Percentiles rank a stretch among this genome's conserved stretches.
These are phyloP conservation scores for Periophthalmodon schlosseri DNA, from an alignment of 2,113 vertebrate species.

Conservation along the genomic window DNA sequence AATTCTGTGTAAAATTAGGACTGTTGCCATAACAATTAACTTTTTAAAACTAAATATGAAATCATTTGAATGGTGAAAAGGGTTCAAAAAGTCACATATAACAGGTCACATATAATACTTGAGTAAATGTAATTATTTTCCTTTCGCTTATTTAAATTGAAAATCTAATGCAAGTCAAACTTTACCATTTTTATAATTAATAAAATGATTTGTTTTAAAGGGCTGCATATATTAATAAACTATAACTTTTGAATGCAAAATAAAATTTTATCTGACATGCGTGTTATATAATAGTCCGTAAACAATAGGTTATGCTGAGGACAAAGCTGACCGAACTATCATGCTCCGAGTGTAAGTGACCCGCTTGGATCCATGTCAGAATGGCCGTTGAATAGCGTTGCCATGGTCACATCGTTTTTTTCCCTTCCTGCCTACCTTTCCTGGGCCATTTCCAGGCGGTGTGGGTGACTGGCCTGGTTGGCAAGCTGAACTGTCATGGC, in stretches of 20 bases:
- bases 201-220: too few relatives aligned
- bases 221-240: too few relatives aligned
- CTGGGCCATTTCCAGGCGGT: slow-evolving; percentile 59
- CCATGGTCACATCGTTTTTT: slow-evolving; percentile 45
- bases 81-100: too few relatives aligned
- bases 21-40: too few relatives aligned
- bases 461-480: slow-evolving; percentile 64
- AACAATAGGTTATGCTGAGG: background rate
- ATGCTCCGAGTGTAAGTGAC: background rate
- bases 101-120: too few relatives aligned
- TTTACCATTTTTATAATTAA: too few relatives aligned
- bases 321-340: background rate
- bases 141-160: background rate
- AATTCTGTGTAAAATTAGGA: too few relatives aligned
- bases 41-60: too few relatives aligned
- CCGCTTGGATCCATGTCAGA: slow-evolving; percentile 23
- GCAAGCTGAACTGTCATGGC: slow-evolving; percentile 42
- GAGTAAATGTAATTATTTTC: background rate
- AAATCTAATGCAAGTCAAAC: background rate
- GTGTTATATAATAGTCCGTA: background rate
- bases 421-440: slow-evolving; percentile 51
- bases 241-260: too few relatives aligned
- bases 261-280: too few relatives aligned
- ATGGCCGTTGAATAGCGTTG: slow-evolving; percentile 37
- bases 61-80: too few relatives aligned